A percentile compares a stretch with the other conserved stretches of the same genome.
These are phyloP conservation scores for Lasiurus borealis DNA, from an alignment of 2,113 vertebrate genomes.

Conservation along the genomic window DNA sequence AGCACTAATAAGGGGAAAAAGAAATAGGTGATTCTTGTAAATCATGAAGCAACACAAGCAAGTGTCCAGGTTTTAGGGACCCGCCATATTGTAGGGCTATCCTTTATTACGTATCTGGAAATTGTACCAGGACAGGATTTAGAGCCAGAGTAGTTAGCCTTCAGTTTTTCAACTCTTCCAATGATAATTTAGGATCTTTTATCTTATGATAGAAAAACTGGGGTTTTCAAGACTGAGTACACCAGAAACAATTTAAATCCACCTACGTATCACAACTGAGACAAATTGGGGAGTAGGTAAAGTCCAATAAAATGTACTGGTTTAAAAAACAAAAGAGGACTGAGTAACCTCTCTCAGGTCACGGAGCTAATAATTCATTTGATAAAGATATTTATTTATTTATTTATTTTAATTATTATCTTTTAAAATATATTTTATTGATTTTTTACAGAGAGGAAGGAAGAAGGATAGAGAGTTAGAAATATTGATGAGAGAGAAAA, in stretches of 20 bases:
- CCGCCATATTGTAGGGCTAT: background rate
- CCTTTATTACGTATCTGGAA: background rate
- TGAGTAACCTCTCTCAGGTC: conserved; percentile 67
- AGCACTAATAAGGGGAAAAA: too few relatives aligned
- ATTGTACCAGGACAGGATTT: background rate
- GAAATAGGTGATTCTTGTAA: background rate
- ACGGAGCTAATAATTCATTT: conserved; percentile 13
- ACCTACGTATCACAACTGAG: background rate
- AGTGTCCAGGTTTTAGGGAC: background rate
- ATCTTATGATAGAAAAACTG: conserved; percentile 63
- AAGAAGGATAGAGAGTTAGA: too few relatives aligned
- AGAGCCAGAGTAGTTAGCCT: background rate
- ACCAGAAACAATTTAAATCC: background rate
- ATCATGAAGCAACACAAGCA: conserved; percentile 10
- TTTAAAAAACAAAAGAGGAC: background rate
- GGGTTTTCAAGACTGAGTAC: conserved; percentile 28
- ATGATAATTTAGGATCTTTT: conserved; percentile 9
- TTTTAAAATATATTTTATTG: too few relatives aligned
- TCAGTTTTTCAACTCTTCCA: conserved; percentile 23
- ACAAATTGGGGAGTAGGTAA: background rate
- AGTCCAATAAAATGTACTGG: conserved; percentile 73
- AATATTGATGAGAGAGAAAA: too few relatives aligned
- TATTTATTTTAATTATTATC: too few relatives aligned
- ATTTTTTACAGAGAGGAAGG: too few relatives aligned
- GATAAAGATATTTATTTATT: too few relatives aligned